Conservation (phyloP, 2,888 invertebrate genomes). For the Periphyllus acericola region DNA sequence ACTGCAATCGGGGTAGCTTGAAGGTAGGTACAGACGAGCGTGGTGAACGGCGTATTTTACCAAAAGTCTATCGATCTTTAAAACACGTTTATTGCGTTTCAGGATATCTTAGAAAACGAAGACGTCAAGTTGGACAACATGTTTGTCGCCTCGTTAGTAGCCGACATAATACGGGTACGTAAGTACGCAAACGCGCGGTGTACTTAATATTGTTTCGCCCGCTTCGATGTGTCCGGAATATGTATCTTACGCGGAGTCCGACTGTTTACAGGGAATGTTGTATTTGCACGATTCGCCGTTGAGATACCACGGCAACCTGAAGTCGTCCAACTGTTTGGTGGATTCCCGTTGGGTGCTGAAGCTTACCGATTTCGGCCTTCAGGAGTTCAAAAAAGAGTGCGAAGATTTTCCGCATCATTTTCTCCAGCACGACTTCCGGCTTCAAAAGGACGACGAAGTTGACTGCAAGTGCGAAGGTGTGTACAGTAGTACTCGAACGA, state of each 20-base stretch:
- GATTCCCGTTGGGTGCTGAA: constrained; percentile 96
- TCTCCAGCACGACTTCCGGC: constrained; percentile 64
- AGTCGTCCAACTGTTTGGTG: constrained; percentile 91
- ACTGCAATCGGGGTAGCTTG: constrained; percentile 89
- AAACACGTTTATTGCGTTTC: constrained; percentile 65
- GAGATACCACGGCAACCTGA: constrained; percentile 86
- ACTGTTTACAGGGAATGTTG: constrained; percentile 79
- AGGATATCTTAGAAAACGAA: constrained; percentile 94
- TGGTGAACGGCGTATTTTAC: too few relatives aligned
- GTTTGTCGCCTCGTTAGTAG: constrained; percentile 94
- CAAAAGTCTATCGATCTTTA: too few relatives aligned
- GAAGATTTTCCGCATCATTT: constrained; percentile 70
- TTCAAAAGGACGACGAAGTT: constrained; percentile 70
- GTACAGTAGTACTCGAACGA: constrained; percentile 66
- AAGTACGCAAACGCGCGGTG: neutral
- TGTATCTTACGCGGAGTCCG: neutral
- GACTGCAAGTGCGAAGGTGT: constrained; percentile 78
- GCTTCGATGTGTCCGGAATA: neutral
- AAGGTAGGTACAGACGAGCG: constrained; percentile 75
- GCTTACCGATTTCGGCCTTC: constrained; percentile 89
- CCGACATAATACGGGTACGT: constrained; percentile 88
- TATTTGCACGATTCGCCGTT: constrained; percentile 89
- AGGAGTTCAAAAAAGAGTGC: constrained; percentile 84
- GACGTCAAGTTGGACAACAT: constrained; percentile 92
- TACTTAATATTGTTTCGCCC: neutral